Evolutionary conservation across 2,113 vertebrate genomes (phyloP).

Genomic region (Gavia stellata): DNA sequence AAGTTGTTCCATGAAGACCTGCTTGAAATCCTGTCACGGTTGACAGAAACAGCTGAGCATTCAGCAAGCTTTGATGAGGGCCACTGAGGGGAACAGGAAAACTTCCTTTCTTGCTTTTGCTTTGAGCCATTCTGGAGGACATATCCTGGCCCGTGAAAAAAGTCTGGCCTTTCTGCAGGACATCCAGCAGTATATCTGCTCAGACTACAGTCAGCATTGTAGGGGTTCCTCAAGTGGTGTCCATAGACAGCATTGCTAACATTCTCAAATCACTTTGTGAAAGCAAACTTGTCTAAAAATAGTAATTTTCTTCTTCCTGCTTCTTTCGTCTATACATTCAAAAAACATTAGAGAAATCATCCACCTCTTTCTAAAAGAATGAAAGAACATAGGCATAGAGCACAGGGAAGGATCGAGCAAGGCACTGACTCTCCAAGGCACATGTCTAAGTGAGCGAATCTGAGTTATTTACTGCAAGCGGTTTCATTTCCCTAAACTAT

Average conservation of each 20-base stretch:
- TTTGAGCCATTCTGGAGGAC: neutral
- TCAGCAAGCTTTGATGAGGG: neutral
- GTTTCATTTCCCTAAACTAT: neutral
- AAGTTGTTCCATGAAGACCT: neutral
- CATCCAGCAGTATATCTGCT: neutral
- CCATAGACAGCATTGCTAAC: neutral
- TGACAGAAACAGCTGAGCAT: neutral
- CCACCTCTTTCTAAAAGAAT: neutral
- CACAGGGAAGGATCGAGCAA: neutral
- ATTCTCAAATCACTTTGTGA: neutral
- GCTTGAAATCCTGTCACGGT: neutral
- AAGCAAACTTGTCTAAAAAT: neutral
- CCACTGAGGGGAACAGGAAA: neutral
- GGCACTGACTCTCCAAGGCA: neutral
- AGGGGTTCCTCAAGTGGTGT: neutral
- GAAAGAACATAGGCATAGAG: neutral
- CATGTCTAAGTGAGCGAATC: neutral
- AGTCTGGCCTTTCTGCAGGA: neutral
- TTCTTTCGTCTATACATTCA: neutral
- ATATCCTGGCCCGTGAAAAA: neutral
- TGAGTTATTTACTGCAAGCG: neutral
- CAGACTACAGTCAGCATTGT: neutral
- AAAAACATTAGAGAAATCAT: neutral
- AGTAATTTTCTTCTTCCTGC: neutral
- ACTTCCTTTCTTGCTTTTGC: neutral